Percentiles rank a stretch among this genome's conserved stretches.
Conservation (phyloP, 2,888 invertebrate genomes). For the Phaedon cochleariae region DNA sequence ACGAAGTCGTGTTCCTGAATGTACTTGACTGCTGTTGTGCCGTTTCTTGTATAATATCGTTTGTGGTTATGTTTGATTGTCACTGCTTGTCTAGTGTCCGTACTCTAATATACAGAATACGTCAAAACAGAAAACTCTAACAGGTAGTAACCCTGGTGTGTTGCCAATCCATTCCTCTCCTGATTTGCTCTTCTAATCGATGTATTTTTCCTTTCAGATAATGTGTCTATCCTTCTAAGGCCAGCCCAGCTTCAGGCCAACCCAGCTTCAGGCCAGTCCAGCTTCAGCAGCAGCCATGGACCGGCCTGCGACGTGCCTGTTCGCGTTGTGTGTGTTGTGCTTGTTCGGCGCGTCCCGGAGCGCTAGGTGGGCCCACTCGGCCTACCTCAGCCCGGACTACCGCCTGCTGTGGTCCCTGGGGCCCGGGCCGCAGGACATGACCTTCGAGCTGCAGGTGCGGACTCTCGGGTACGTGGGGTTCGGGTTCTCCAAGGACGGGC, state of each 20-base stretch:
- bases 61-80: too few relatives aligned
- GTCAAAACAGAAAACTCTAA: too few relatives aligned
- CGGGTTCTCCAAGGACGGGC: slow-evolving; percentile 83
- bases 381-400: slow-evolving; percentile 66
- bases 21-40: too few relatives aligned
- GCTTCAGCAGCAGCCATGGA: slow-evolving; percentile 46
- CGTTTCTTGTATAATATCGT: too few relatives aligned
- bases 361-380: slow-evolving; percentile 63
- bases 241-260: too few relatives aligned
- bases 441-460: slow-evolving; percentile 83
- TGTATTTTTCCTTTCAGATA: slow-evolving; percentile 41
- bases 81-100: too few relatives aligned
- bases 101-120: too few relatives aligned
- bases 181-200: too few relatives aligned
- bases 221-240: slow-evolving; percentile 37
- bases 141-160: too few relatives aligned
- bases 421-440: slow-evolving; percentile 76
- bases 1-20: too few relatives aligned
- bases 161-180: too few relatives aligned
- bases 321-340: slow-evolving; percentile 50
- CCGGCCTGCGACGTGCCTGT: slow-evolving; percentile 36
- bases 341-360: slow-evolving; percentile 55
- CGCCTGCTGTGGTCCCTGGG: slow-evolving; percentile 77
- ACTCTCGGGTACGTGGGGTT: slow-evolving; percentile 88
- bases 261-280: too few relatives aligned